Evolutionary conservation across 1,140 invertebrate genomes (phyloP).

Genomic region (Agrilus planipennis): DNA sequence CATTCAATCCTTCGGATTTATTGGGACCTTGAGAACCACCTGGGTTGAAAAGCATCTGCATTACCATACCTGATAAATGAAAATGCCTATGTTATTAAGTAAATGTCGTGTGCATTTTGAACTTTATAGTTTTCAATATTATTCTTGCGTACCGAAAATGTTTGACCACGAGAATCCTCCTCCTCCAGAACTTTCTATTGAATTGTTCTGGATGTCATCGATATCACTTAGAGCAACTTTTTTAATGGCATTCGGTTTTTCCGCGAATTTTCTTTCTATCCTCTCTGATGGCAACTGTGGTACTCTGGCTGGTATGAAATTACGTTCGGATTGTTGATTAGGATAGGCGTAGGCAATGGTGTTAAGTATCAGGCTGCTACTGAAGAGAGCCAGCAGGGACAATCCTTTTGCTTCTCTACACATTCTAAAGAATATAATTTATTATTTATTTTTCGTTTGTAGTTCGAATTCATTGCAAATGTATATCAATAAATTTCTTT

Average conservation of each 20-base stretch:
- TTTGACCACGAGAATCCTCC: slow-evolving; percentile 74
- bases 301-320: slow-evolving; percentile 29
- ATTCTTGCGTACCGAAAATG: slow-evolving; percentile 49
- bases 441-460: background rate
- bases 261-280: slow-evolving; percentile 65
- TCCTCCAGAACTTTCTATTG: slow-evolving; percentile 49
- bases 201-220: slow-evolving; percentile 69
- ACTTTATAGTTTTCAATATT: background rate
- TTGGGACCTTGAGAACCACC: slow-evolving; percentile 50
- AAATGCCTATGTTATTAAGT: background rate
- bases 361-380: slow-evolving; percentile 40
- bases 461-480: background rate
- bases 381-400: slow-evolving; percentile 40
- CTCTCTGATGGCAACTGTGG: slow-evolving; percentile 39
- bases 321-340: slow-evolving; percentile 11
- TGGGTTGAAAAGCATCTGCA: slow-evolving; percentile 74
- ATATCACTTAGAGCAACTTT: slow-evolving; percentile 71
- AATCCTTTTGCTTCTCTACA: slow-evolving; percentile 38
- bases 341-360: slow-evolving; percentile 42
- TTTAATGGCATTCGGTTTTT: slow-evolving; percentile 77
- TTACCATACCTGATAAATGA: slow-evolving; percentile 46
- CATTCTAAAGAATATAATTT: slow-evolving; percentile 29
- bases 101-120: background rate
- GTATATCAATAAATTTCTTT: slow-evolving; percentile 1
- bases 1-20: slow-evolving; percentile 66